Conservation (phyloP, 2,113 vertebrate species). For the Haemorhous mexicanus region DNA sequence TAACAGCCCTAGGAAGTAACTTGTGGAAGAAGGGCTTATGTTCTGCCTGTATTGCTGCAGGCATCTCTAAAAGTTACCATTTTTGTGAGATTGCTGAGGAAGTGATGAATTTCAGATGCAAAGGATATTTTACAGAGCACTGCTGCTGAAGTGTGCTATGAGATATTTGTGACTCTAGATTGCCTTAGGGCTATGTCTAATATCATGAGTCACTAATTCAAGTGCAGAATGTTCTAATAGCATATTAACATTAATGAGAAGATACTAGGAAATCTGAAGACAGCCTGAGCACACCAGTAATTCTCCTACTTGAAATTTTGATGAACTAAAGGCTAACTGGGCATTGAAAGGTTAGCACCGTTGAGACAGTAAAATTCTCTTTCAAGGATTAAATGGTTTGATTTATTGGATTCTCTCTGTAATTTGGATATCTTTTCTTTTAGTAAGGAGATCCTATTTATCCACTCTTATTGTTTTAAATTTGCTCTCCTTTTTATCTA, state of each 20-base stretch:
- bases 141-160: neutral
- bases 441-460: neutral
- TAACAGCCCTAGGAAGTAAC: neutral
- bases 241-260: constrained; percentile 3
- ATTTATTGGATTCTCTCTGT: neutral
- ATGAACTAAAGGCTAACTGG: neutral
- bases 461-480: neutral
- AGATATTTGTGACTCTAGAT: neutral
- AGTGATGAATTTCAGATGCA: neutral
- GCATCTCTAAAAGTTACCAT: neutral
- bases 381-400: neutral
- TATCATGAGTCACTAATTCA: neutral
- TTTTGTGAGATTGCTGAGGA: neutral
- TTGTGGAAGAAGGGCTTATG: neutral
- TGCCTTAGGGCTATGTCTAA: neutral
- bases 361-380: neutral
- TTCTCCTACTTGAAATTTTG: neutral
- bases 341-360: neutral
- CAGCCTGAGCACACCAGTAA: neutral
- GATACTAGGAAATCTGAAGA: neutral
- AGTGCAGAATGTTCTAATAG: neutral
- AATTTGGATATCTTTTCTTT: neutral
- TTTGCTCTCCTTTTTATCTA: neutral
- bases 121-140: neutral
- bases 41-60: neutral